Base-by-base conservation (phyloP, 2,888 invertebrate species). In the Brassicogethes aeneus region DNA sequence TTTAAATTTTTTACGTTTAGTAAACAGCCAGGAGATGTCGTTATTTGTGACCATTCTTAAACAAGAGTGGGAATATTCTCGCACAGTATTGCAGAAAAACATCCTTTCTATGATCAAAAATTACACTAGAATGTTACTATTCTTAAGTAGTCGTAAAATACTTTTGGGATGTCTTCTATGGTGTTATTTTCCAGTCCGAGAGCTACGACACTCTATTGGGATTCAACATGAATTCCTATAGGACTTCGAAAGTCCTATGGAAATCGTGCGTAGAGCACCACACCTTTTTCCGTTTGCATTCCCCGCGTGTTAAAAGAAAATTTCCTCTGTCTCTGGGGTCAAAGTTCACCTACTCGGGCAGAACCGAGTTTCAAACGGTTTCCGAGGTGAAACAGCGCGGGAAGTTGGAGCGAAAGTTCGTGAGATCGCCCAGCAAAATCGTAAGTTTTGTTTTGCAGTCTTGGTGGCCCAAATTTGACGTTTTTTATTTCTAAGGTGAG, bases 241-340 rank as follows among this genome's bases (percentile, higher is more conserved):
- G 92, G 39, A 91, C 93, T 14, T 93, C 94, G 41, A 97, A 97
- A 70, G 87, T 88, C 36, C 73, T 97, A 39, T 99, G 97, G 97
- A 93, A 96, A 62, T 89, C 92, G 5, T 97, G 96, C 61, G 96
- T 97, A 1, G 97, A 99, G 63, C 89, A 99, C 61, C 97, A 99
- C 72, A 94, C 96, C 3, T 99, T 99, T 77, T 99, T 99, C 73
- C 78, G 97, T 8, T 75, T 97, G 17, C 81, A 85, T 59, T 79
- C 82, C 47, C 83, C 85, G 5, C 79, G 80, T 64, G 70, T 79
- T 44, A 72, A 78, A 32, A 70, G 81, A 45, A 76, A 80, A 54
- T 77, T 82, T 51, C 76, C 79, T 43, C 76, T 90, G 53, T 79
- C 82, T 5, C 70, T 90, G 41, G 89, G 90, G 44, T 81, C 81